Percentiles rank a stretch among this genome's conserved stretches.
Conservation (phyloP, 2,888 invertebrate species). For the Amphiduros pacificus region DNA sequence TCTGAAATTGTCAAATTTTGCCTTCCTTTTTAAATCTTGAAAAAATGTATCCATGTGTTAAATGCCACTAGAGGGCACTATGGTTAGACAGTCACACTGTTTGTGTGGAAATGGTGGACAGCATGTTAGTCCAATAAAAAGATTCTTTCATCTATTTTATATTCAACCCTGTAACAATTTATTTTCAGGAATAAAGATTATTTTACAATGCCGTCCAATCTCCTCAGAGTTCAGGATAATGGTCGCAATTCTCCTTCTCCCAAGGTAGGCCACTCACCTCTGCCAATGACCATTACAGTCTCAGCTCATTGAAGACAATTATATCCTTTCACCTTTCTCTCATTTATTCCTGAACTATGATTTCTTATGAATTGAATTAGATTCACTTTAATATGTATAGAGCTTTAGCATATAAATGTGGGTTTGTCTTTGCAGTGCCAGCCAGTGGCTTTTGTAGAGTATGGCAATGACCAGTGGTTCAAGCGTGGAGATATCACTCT, state of each 20-base stretch:
- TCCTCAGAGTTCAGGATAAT: slow-evolving; percentile 18
- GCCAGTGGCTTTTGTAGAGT: slow-evolving; percentile 50
- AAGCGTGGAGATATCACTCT: slow-evolving; percentile 21
- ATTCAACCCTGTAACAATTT: too few species aligned
- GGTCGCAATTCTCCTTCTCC: slow-evolving; percentile 16
- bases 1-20: too few species aligned
- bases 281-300: too few species aligned
- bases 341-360: background rate
- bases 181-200: slow-evolving; percentile 8
- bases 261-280: slow-evolving; percentile 13
- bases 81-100: too few species aligned
- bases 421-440: slow-evolving; percentile 50
- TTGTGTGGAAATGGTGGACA: too few species aligned
- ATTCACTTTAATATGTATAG: background rate
- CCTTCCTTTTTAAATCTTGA: too few species aligned
- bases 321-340: background rate
- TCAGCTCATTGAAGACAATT: too few species aligned
- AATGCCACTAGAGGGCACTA: too few species aligned
- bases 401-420: too few species aligned
- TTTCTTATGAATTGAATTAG: background rate
- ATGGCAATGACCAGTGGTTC: slow-evolving; percentile 52
- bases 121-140: too few species aligned
- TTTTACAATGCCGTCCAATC: slow-evolving; percentile 13
- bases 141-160: too few species aligned
- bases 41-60: too few species aligned